These are phyloP conservation scores for Parascotia fuliginaria DNA, from an alignment of 2,888 invertebrate species.

Conservation along the genomic window DNA sequence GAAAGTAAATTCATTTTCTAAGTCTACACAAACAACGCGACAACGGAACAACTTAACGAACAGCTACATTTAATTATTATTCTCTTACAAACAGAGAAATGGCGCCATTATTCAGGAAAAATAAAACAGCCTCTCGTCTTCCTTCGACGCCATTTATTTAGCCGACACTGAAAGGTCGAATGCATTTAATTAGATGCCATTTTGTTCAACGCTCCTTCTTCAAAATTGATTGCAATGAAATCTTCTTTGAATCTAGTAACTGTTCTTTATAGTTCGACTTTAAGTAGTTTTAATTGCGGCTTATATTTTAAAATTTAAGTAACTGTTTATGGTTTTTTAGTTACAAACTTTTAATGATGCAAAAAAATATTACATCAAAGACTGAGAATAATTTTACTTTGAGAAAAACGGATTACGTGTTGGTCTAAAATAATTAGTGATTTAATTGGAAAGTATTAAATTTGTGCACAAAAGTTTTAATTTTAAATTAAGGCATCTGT, in stretches of 20 bases:
- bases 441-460: constrained; percentile 39
- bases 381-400: constrained; percentile 4
- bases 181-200: constrained; percentile 60
- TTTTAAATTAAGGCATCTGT: constrained; percentile 58
- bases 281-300: constrained; percentile 11
- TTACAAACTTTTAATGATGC: constrained; percentile 33
- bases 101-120: constrained; percentile 35
- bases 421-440: constrained; percentile 32
- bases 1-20: background rate
- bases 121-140: constrained; percentile 38
- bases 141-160: constrained; percentile 52
- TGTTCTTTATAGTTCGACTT: constrained; percentile 12
- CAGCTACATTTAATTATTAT: constrained; percentile 25
- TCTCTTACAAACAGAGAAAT: constrained; percentile 22
- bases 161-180: constrained; percentile 36
- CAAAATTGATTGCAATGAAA: constrained; percentile 51
- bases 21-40: background rate
- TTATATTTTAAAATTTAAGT: constrained; percentile 15
- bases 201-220: constrained; percentile 39
- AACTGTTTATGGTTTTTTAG: constrained; percentile 27
- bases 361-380: constrained; percentile 19
- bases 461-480: constrained; percentile 56
- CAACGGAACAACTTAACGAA: background rate
- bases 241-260: constrained; percentile 18
- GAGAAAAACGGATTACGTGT: constrained; percentile 11